phyloP scores from a whole-genome alignment of 2,797 vertebrate genomes.

The Masticophis lateralis region DNA sequence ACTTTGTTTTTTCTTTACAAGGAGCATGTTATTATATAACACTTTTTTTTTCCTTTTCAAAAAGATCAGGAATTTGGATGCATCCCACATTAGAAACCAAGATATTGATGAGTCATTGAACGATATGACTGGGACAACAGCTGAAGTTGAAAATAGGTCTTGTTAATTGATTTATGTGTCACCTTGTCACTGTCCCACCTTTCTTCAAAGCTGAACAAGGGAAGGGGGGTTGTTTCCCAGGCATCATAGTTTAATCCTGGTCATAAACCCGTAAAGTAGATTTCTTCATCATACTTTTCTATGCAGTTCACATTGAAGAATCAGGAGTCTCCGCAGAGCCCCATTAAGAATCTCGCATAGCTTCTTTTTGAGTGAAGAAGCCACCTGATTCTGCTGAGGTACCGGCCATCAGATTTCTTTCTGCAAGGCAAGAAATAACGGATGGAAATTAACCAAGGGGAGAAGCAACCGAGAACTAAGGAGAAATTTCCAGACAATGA shows the following conservation, averaged over 20 bases:
- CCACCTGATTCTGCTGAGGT: not conserved
- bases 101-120: not conserved
- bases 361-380: not conserved
- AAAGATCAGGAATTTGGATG: not conserved
- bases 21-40: not conserved
- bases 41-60: not conserved
- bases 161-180: not conserved
- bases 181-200: not conserved
- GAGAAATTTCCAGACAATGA: too few species aligned
- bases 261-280: not conserved
- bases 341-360: not conserved
- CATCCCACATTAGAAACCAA: not conserved
- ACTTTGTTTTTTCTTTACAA: not conserved
- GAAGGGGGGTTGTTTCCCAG: too few species aligned
- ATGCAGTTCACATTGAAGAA: not conserved
- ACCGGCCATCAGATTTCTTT: not conserved
- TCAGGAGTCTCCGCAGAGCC: not conserved
- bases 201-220: not conserved
- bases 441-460: too few species aligned
- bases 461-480: too few species aligned
- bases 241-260: too few species aligned
- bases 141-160: not conserved
- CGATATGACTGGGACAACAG: not conserved
- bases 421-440: not conserved
- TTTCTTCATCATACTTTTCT: not conserved